Conservation (phyloP, 2,113 vertebrate genomes). For the Semicossyphus pulcher region DNA sequence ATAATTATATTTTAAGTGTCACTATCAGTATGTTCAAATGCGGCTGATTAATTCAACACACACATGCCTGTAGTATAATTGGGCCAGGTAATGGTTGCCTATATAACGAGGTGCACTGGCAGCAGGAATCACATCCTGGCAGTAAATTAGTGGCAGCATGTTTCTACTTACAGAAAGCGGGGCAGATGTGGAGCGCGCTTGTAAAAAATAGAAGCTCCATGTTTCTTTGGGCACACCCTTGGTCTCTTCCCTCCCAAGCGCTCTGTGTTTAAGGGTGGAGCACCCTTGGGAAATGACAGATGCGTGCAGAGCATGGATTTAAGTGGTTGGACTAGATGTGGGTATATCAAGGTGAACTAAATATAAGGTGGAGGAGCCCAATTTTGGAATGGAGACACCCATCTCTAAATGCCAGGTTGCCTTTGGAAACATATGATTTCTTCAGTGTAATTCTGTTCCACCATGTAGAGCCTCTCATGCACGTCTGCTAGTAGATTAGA, state of each 20-base stretch:
- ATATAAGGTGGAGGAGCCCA: slow-evolving; percentile 46
- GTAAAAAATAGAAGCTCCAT: slow-evolving; percentile 63
- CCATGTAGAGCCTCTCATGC: neutral
- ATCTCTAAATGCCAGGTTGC: slow-evolving; percentile 52
- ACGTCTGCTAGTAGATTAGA: neutral
- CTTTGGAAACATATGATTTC: slow-evolving; percentile 57
- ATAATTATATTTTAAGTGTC: slow-evolving; percentile 9
- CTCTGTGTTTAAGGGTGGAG: slow-evolving; percentile 63
- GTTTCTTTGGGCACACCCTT: slow-evolving; percentile 58
- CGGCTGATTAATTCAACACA: slow-evolving; percentile 18
- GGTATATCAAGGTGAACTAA: slow-evolving; percentile 70
- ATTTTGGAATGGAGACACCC: slow-evolving; percentile 15
- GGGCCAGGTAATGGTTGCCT: slow-evolving; percentile 32
- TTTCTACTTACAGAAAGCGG: slow-evolving; percentile 58
- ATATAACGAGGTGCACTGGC: slow-evolving; percentile 48
- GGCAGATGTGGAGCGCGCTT: slow-evolving; percentile 56
- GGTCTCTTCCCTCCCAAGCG: slow-evolving; percentile 28
- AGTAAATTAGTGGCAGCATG: slow-evolving; percentile 67
- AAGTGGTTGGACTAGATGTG: slow-evolving; percentile 63
- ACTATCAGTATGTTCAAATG: slow-evolving; percentile 7
- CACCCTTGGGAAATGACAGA: slow-evolving; percentile 53
- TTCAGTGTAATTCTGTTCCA: slow-evolving; percentile 13
- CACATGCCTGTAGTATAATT: slow-evolving; percentile 11
- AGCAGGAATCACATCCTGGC: slow-evolving; percentile 32
- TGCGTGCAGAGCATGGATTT: slow-evolving; percentile 37